A percentile compares a stretch with the other conserved stretches of the same genome.
phyloP scores from a whole-genome alignment of 1,140 invertebrate species.

The Cydia fagiglandana region DNA sequence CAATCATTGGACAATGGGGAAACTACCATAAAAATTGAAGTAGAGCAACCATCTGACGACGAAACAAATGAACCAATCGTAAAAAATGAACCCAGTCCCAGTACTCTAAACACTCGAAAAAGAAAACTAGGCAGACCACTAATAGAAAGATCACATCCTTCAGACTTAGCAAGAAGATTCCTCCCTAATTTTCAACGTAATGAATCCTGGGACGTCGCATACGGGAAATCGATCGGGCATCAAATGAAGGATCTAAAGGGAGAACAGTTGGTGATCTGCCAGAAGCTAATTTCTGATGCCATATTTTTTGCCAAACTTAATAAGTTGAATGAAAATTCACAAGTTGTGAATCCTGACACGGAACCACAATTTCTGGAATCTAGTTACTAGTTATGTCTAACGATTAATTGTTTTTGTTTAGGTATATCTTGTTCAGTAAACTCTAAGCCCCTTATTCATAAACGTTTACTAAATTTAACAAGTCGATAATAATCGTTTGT shows the following conservation, averaged over 20 bases:
- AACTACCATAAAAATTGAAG: too few species aligned
- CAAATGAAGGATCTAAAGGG: neutral
- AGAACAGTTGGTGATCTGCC: neutral
- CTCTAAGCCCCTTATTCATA: too few species aligned
- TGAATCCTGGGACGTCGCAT: neutral
- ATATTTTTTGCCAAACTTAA: slow-evolving; percentile 1
- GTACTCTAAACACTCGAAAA: neutral
- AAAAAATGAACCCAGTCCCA: neutral
- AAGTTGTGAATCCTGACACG: neutral
- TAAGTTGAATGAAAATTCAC: neutral
- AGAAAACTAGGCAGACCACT: neutral
- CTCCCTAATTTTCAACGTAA: neutral
- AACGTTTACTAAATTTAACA: too few species aligned
- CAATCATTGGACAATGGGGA: too few species aligned
- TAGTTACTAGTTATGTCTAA: neutral
- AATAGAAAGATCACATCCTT: neutral
- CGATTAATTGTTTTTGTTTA: neutral
- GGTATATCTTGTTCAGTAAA: neutral
- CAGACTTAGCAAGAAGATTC: neutral
- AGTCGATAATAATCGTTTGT: too few species aligned
- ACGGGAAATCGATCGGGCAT: neutral
- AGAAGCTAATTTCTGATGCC: neutral
- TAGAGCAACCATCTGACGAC: neutral
- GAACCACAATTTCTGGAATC: neutral
- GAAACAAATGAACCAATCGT: neutral